These are phyloP conservation scores for Seriola dumerili DNA, from an alignment of 2,113 vertebrate species.

Conservation along the genomic window DNA sequence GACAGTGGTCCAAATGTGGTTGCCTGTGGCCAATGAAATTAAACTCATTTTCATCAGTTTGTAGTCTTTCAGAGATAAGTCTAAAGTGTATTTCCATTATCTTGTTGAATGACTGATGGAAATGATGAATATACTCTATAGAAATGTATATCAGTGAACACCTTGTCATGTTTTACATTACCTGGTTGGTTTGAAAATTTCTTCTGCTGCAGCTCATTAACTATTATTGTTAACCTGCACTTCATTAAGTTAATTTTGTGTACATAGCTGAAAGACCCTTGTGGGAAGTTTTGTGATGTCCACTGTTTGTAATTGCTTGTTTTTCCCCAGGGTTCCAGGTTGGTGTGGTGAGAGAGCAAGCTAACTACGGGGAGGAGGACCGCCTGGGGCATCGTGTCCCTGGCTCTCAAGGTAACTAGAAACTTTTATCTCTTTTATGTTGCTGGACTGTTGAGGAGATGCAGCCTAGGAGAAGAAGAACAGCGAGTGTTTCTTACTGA, in stretches of 20 bases:
- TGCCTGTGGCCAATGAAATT: too few species aligned
- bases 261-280: neutral
- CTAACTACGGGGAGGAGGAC: conserved; percentile 76
- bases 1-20: too few species aligned
- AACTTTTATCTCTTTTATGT: neutral
- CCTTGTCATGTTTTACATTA: neutral
- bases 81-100: neutral
- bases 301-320: neutral
- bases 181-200: neutral
- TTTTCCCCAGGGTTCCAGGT: conserved; percentile 82
- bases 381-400: conserved; percentile 77
- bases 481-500: neutral
- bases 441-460: neutral
- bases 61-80: neutral
- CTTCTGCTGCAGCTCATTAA: neutral
- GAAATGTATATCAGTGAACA: neutral
- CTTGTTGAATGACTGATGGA: neutral
- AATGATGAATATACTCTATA: too few species aligned
- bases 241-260: neutral
- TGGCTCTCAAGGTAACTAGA: conserved; percentile 77
- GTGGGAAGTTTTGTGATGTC: neutral
- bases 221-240: neutral
- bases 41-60: neutral
- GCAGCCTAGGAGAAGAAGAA: neutral
- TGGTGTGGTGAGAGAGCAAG: conserved; percentile 80